These are phyloP conservation scores for Phorcus lineatus DNA, from an alignment of 2,888 invertebrate species.

Conservation along the genomic window DNA sequence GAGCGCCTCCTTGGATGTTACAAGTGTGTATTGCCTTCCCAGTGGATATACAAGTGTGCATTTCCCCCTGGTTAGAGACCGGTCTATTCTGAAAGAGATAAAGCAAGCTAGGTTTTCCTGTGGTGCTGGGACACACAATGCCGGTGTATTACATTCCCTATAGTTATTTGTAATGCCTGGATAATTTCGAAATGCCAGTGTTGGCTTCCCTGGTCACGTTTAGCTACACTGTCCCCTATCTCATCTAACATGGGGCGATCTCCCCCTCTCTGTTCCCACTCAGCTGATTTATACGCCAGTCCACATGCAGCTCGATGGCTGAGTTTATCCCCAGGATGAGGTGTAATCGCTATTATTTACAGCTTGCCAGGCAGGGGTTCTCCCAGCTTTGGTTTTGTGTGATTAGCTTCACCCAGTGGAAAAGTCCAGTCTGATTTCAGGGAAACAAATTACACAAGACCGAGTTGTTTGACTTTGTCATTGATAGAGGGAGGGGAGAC, in stretches of 20 bases:
- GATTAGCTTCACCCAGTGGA: not conserved
- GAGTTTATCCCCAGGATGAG: not conserved
- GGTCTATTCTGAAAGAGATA: not conserved
- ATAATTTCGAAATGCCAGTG: conserved; percentile 1
- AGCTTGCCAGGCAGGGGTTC: not conserved
- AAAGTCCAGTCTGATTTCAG: not conserved
- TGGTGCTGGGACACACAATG: not conserved
- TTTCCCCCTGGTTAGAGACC: not conserved
- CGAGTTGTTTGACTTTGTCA: conserved; percentile 9
- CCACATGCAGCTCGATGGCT: not conserved
- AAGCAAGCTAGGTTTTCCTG: not conserved
- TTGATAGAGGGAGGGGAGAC: not conserved
- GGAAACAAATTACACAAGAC: conserved; percentile 1
- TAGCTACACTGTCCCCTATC: conserved; percentile 1
- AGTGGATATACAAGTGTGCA: not conserved
- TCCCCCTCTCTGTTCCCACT: not conserved
- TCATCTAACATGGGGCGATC: not conserved
- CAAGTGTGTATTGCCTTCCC: not conserved
- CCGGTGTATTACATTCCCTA: not conserved
- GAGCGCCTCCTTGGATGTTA: not conserved
- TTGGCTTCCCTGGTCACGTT: conserved; percentile 6
- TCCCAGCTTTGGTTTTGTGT: not conserved
- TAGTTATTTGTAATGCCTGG: not conserved
- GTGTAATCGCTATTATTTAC: conserved; percentile 9
- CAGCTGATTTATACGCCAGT: conserved; percentile 9